Evolutionary conservation across 2,797 vertebrate species (phyloP), one percentile per base, ranked within the genome.

Genomic region (Takifugu ocellatus): DNA sequence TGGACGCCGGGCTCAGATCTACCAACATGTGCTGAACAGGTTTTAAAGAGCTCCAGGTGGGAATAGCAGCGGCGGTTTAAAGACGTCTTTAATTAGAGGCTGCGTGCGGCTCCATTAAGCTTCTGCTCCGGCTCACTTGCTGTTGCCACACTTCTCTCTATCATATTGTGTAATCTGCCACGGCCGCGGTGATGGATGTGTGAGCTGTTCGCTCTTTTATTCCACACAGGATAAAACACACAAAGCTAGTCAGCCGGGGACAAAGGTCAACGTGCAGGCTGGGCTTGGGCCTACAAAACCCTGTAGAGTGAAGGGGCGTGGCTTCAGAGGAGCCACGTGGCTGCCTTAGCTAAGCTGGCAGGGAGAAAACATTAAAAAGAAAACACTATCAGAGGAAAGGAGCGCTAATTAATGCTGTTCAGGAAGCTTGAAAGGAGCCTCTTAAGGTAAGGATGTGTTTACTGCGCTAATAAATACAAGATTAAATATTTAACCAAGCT

Each of bases 1-100:
- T 10, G 64, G 60, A 51, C 62, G 59, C 54, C 54, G 25, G 56
- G 56, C 21, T 25, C 53, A 61, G 54, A 64, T 67, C 51, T 57
- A 51, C 55, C 55, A 54, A 56, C 44, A 52, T 36, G 11, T n/a
- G 59, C 57, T 61, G 50, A 59, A 48, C 29, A 49, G 29, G 4
- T 15, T 5, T 27, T 4, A 42, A 39, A 21, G 44, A 25, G 29
- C 55, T 43, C 48, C 26, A 48, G 48, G 17, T 27, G 29, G 29
- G 54, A 52, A 48, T 16, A 24, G 47, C 27, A 46, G 36, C 11
- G 25, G 9, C n/a, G 24, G 21, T 24, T 47, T 24, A 21, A 47
- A 46, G 10, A 47, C 21, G 10, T 25, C n/a, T 44, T 44, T 39
- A 39, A 44, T 44, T 44, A 16, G 43, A 17, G n/a, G n/a, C 43